Percentiles rank a stretch among this genome's conserved stretches.
phyloP scores from a whole-genome alignment of 2,888 invertebrate species.

The Seira ritae region DNA sequence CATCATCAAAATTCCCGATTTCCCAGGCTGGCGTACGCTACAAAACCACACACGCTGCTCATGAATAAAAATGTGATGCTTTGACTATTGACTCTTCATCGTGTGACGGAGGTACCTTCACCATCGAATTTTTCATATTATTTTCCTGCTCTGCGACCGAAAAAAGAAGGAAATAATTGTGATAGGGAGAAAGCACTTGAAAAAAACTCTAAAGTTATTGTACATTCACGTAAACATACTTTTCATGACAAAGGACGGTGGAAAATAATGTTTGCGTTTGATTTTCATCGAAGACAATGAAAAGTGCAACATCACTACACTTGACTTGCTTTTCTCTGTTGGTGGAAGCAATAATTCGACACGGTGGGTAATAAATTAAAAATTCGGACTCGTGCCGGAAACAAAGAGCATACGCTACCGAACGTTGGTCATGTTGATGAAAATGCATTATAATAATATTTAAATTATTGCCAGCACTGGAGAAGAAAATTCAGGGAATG shows the following conservation, averaged over 20 bases:
- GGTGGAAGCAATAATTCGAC: slow-evolving; percentile 69
- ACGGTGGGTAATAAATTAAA: slow-evolving; percentile 72
- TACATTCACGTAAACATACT: slow-evolving; percentile 44
- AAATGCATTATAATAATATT: no score
- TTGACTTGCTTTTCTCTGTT: slow-evolving; percentile 45
- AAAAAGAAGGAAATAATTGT: slow-evolving; percentile 9
- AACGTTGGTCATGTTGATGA: slow-evolving; percentile 32
- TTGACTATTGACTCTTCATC: no score
- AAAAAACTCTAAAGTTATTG: background rate
- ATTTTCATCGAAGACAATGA: slow-evolving; percentile 23
- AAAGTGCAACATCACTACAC: slow-evolving; percentile 69
- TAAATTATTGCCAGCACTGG: no score
- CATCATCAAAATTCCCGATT: slow-evolving; percentile 26
- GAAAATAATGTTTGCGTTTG: slow-evolving; percentile 27
- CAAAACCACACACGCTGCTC: slow-evolving; percentile 56
- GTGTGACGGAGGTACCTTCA: no score
- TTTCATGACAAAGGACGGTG: slow-evolving; percentile 39
- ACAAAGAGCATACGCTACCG: slow-evolving; percentile 68
- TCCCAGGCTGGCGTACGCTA: slow-evolving; percentile 48
- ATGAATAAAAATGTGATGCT: slow-evolving; percentile 24
- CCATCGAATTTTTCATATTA: no score
- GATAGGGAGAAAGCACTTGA: slow-evolving; percentile 47
- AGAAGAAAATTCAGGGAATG: no score
- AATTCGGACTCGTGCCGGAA: slow-evolving; percentile 71
- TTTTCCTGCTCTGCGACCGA: background rate